A percentile compares a stretch with the other conserved stretches of the same genome.
Evolutionary conservation across 1,140 invertebrate species (phyloP).

Genomic region (Tetranychus urticae): DNA sequence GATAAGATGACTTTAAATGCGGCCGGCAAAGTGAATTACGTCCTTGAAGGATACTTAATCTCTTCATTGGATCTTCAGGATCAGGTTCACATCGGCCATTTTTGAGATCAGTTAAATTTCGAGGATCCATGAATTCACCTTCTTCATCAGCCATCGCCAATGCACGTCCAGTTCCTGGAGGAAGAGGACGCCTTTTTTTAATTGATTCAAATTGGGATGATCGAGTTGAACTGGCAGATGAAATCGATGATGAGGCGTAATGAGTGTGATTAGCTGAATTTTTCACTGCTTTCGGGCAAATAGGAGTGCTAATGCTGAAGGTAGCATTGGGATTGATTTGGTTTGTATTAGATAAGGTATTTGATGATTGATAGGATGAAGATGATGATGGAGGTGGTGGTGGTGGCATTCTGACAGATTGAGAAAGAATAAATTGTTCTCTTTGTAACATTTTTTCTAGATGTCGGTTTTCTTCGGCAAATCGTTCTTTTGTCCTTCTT

Average conservation of each 20-base stretch:
- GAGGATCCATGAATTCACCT: slow-evolving; percentile 50
- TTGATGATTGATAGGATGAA: not conserved
- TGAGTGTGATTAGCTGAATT: not conserved
- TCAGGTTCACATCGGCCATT: not conserved
- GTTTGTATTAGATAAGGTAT: not conserved
- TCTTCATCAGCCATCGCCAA: slow-evolving; percentile 34
- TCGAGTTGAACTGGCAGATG: not conserved
- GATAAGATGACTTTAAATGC: slow-evolving; percentile 67
- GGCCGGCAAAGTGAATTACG: slow-evolving; percentile 63
- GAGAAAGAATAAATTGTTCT: not conserved
- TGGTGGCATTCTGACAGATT: not conserved
- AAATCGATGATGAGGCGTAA: not conserved
- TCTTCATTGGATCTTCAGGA: slow-evolving; percentile 8
- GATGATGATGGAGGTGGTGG: not conserved
- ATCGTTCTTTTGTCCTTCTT: slow-evolving; percentile 4
- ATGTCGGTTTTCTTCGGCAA: not conserved
- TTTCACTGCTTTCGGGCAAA: not conserved
- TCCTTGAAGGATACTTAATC: slow-evolving; percentile 44
- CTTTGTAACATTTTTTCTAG: not conserved
- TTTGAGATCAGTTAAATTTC: slow-evolving; percentile 39
- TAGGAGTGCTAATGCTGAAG: not conserved
- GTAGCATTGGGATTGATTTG: not conserved
- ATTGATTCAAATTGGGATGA: not conserved
- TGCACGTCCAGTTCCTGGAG: not conserved
- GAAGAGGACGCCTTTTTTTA: not conserved